phyloP scores from a whole-genome alignment of 1,140 invertebrate genomes.

The Drosophila willistoni region DNA sequence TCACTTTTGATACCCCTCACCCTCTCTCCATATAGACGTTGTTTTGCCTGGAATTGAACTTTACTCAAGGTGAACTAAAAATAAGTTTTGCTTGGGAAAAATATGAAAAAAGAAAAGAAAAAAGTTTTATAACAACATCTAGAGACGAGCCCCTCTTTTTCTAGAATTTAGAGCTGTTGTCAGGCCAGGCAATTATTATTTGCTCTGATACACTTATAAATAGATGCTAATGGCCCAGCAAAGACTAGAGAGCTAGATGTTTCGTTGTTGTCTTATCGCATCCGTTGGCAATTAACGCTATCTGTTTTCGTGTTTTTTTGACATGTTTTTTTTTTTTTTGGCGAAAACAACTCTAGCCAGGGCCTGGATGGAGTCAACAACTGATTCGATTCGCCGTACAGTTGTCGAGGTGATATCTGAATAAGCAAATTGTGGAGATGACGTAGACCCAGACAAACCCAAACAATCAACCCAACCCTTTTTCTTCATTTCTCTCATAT shows the following conservation, averaged over 20 bases:
- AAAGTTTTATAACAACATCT: neutral
- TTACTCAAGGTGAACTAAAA: slow-evolving; percentile 50
- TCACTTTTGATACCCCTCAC: neutral
- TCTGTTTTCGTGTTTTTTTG: slow-evolving; percentile 50
- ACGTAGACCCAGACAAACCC: slow-evolving; percentile 30
- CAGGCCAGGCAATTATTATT: slow-evolving; percentile 46
- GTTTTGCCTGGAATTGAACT: neutral
- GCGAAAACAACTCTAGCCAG: slow-evolving; percentile 64
- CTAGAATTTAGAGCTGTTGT: slow-evolving; percentile 54
- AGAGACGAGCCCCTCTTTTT: slow-evolving; percentile 58
- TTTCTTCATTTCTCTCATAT: neutral
- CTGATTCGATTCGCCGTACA: slow-evolving; percentile 51
- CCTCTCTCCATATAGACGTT: neutral
- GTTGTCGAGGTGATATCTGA: slow-evolving; percentile 33
- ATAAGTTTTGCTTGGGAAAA: slow-evolving; percentile 31
- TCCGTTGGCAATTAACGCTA: slow-evolving; percentile 74
- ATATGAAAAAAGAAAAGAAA: neutral
- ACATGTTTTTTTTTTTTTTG: slow-evolving; percentile 22
- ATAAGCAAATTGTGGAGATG: slow-evolving; percentile 13
- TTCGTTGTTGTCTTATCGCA: slow-evolving; percentile 63
- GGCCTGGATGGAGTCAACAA: slow-evolving; percentile 43
- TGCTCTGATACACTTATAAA: slow-evolving; percentile 43
- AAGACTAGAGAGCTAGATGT: slow-evolving; percentile 21
- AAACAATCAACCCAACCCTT: slow-evolving; percentile 19
- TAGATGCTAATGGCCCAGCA: slow-evolving; percentile 52